Evolutionary conservation across 2,888 invertebrate genomes (phyloP).

Genomic region (Aphidoletes aphidimyza): DNA sequence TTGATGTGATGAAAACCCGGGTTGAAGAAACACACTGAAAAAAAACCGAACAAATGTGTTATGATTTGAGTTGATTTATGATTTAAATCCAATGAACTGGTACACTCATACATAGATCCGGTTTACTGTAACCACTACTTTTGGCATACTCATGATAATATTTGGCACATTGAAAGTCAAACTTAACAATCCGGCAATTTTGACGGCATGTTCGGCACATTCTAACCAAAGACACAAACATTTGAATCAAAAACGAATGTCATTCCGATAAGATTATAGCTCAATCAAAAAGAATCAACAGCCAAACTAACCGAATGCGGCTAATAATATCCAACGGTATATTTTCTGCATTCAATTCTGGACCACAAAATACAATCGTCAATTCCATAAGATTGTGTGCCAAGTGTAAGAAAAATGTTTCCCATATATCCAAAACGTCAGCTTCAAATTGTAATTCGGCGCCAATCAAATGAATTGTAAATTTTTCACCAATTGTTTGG

Average conservation of each 20-base stretch:
- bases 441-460: slow-evolving; percentile 80
- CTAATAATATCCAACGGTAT: slow-evolving; percentile 70
- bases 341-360: slow-evolving; percentile 72
- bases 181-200: slow-evolving; percentile 68
- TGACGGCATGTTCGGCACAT: slow-evolving; percentile 69
- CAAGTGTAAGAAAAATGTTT: slow-evolving; percentile 75
- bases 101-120: slow-evolving; percentile 69
- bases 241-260: slow-evolving; percentile 4
- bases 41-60: slow-evolving; percentile 9
- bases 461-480: slow-evolving; percentile 60
- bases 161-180: slow-evolving; percentile 69
- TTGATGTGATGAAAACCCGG: slow-evolving; percentile 77
- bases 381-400: slow-evolving; percentile 70
- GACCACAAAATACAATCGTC: slow-evolving; percentile 73
- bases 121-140: slow-evolving; percentile 67
- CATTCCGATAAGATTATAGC: slow-evolving; percentile 2
- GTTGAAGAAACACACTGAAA: slow-evolving; percentile 76
- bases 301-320: slow-evolving; percentile 68
- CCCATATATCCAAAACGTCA: slow-evolving; percentile 76
- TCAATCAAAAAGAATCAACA: not conserved
- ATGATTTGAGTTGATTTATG: not conserved
- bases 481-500: slow-evolving; percentile 41
- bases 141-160: slow-evolving; percentile 70
- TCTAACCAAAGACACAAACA: slow-evolving; percentile 63
- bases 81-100: not conserved